Evolutionary conservation across 2,888 invertebrate species (phyloP), one percentile per base, ranked within the genome.

Genomic region (Zygothrica quintamaculata): DNA sequence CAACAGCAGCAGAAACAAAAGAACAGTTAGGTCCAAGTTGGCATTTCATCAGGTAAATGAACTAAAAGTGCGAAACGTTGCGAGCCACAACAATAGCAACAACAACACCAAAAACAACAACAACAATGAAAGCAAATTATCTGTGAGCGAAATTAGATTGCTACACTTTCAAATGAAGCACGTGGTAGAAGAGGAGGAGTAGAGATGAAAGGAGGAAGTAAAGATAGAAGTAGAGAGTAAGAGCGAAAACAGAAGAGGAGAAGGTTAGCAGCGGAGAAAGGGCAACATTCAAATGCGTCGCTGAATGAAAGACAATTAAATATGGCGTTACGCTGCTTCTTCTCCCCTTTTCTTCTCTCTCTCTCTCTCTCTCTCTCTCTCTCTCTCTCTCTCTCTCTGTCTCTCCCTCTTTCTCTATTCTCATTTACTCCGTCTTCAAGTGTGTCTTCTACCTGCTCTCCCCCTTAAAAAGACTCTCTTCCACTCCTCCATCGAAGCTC

Each of bases 31-130:
- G 57, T 51, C 44, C 40, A 33, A 53, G 53, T 16, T 12, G 58
- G 50, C 53, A 33, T 59, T 59, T 50, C 58, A 22, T 36, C 78
- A 81, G 80, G 80, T 80, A 80, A 84, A 81, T 76, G 77, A 81
- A 81, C 80, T 78, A 81, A 81, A 84, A 81, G 68, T 80, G 66
- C 74, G 65, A 80, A 65, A 59, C 64, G 61, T 58, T 69, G 78
- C 78, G 79, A 68, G 77, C 62, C 59, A 74, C 40, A 65, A 37
- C 57, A 43, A 43, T 39, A 70, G 48, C 47, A 47, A 39, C 39
- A 58, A 64, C 31, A 37, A 47, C 6, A 29, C 13, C 7, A 53
- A 25, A 26, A 46, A 29, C 25, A 29, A 31, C 18, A 37, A 58
- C 31, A 44, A 37, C 16, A 44, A 42, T 8, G 25, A 43, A 48